These are phyloP conservation scores for Podarcis muralis DNA, from an alignment of 2,113 vertebrate species.

Conservation along the genomic window DNA sequence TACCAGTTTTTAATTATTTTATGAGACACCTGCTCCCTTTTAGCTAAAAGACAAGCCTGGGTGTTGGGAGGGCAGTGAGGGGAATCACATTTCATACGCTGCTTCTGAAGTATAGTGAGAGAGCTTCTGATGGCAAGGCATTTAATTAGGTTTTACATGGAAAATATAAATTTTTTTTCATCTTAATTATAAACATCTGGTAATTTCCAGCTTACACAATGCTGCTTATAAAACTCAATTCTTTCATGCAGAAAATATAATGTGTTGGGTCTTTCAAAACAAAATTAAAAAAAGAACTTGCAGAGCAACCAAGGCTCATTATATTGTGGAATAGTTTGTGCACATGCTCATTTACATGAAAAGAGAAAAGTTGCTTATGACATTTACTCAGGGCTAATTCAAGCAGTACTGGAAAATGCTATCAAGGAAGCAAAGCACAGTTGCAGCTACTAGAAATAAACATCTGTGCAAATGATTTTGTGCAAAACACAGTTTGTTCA, in stretches of 20 bases:
- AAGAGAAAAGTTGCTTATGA: slow-evolving; percentile 4
- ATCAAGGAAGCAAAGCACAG: background rate
- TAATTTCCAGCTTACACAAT: slow-evolving; percentile 33
- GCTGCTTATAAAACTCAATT: slow-evolving; percentile 18
- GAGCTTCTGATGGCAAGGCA: background rate
- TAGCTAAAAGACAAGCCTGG: background rate
- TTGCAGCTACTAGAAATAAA: slow-evolving; percentile 24
- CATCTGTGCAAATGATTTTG: slow-evolving; percentile 26
- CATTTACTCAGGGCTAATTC: slow-evolving; percentile 13
- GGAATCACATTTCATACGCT: background rate
- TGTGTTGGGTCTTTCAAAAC: slow-evolving; percentile 4
- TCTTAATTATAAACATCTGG: slow-evolving; percentile 25
- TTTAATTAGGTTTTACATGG: slow-evolving; percentile 25
- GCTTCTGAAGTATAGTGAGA: background rate
- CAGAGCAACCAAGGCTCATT: background rate
- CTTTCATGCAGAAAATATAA: slow-evolving; percentile 23
- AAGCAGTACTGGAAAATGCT: background rate
- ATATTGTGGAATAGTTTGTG: background rate
- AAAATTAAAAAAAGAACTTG: slow-evolving; percentile 15
- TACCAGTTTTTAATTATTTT: background rate
- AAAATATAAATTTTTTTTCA: slow-evolving; percentile 23
- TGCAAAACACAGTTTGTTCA: slow-evolving; percentile 35
- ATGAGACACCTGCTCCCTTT: no score
- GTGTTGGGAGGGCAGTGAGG: background rate
- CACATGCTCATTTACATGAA: slow-evolving; percentile 2